Evolutionary conservation across 2,797 vertebrate species (phyloP), one percentile per base, ranked within the genome.

Genomic region (Melanotaenia boesemani): DNA sequence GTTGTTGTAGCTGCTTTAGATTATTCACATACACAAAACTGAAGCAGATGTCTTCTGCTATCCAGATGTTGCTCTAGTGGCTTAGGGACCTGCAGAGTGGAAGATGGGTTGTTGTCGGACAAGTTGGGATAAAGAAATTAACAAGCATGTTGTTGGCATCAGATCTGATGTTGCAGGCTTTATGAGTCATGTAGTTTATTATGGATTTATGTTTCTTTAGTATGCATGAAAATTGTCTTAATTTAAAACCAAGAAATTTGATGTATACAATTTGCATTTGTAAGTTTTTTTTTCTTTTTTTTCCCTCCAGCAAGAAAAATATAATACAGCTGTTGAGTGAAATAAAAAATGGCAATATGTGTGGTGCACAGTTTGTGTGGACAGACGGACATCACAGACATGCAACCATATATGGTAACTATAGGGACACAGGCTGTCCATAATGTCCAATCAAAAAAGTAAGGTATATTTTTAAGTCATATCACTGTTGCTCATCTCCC

Each of bases 401-500:
- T 57, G 36, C 71, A 54, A 44, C 13, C 36, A 46, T 39, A 67
- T 63, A 32, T 32, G 1, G 32, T 32, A 76, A 54, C 55, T 74
- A 52, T 48, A 46, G 9, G 39, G 6, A 52, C 50, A 66, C 44
- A 74, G 54, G 7, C 24, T 60, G 64, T 63, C 41, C 0, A 1
- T 72, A 44, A 66, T 36, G 28, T n/a, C 8, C 4, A 71, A 78
- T 73, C 48, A 67, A 76, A 79, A 79, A 55, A 36, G 32, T 64
- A 28, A 39, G 30, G 61, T 7, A 46, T 66, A 50, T 76, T 15
- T 70, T 39, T 50, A 57, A 62, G 74, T 70, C 24, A 36, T 59
- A 67, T 65, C 67, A 61, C 67, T 59, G 70, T 73, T 76, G 50
- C 63, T 71, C 18, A 30, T 74, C 22, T 77, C 56, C 20, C 72